phyloP scores from a whole-genome alignment of 2,113 vertebrate genomes.

The Pluvianellus socialis region DNA sequence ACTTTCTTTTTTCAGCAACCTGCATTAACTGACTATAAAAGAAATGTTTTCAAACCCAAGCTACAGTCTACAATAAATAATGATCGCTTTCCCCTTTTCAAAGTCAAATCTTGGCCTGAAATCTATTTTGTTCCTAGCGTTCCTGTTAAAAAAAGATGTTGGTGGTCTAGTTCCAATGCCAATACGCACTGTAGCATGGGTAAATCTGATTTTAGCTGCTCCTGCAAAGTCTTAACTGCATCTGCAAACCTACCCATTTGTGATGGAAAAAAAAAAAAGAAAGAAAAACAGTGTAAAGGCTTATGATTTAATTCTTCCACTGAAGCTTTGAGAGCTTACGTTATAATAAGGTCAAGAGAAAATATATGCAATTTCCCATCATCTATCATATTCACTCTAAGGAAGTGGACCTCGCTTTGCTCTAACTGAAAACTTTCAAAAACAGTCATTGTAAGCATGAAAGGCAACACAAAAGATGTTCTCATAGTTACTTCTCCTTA shows the following conservation, averaged over 20 bases:
- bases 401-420: slow-evolving; percentile 34
- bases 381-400: slow-evolving; percentile 60
- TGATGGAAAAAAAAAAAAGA: not conserved
- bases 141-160: slow-evolving; percentile 64
- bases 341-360: slow-evolving; percentile 51
- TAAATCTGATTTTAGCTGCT: slow-evolving; percentile 62
- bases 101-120: slow-evolving; percentile 34
- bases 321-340: slow-evolving; percentile 14
- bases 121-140: slow-evolving; percentile 50
- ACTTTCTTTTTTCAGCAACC: slow-evolving; percentile 69
- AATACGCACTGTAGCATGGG: slow-evolving; percentile 7
- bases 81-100: slow-evolving; percentile 23
- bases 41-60: slow-evolving; percentile 68
- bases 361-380: slow-evolving; percentile 67
- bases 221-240: slow-evolving; percentile 25
- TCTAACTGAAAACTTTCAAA: not conserved
- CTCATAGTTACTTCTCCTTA: not conserved
- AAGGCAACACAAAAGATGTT: slow-evolving; percentile 11
- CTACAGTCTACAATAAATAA: slow-evolving; percentile 64
- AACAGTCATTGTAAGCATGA: not conserved
- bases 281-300: not conserved
- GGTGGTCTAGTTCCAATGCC: slow-evolving; percentile 69
- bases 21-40: slow-evolving; percentile 69
- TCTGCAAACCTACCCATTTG: slow-evolving; percentile 35
- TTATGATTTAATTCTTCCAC: slow-evolving; percentile 53